A percentile compares a stretch with the other conserved stretches of the same genome.
These are phyloP conservation scores for Drosophila subobscura DNA, from an alignment of 1,140 invertebrate species.

Conservation along the genomic window DNA sequence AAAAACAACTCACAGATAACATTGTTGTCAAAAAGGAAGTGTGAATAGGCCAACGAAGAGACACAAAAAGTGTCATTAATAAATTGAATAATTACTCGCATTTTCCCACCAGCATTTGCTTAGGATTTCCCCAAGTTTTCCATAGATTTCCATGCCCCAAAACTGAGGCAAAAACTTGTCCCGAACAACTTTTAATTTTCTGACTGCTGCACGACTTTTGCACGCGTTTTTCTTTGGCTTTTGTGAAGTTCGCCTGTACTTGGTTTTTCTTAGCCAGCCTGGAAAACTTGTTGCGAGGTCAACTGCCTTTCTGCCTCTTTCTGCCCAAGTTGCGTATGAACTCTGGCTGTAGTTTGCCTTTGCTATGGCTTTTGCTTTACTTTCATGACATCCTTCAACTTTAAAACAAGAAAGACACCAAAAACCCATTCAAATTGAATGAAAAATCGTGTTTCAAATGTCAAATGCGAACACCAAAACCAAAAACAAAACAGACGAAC, in stretches of 20 bases:
- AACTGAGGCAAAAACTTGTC: constrained; percentile 52
- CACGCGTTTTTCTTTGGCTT: constrained; percentile 65
- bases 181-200: constrained; percentile 57
- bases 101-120: constrained; percentile 5
- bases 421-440: constrained; percentile 61
- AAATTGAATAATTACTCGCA: constrained; percentile 16
- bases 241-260: constrained; percentile 54
- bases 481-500: constrained; percentile 49
- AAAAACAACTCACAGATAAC: constrained; percentile 29
- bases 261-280: constrained; percentile 34
- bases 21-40: constrained; percentile 36
- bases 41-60: constrained; percentile 13
- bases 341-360: constrained; percentile 26
- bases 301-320: constrained; percentile 79
- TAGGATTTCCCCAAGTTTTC: constrained; percentile 16
- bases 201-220: constrained; percentile 66
- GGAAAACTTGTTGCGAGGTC: constrained; percentile 77
- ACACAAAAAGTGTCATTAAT: constrained; percentile 15
- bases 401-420: constrained; percentile 58
- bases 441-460: constrained; percentile 74
- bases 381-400: constrained; percentile 76
- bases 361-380: constrained; percentile 46
- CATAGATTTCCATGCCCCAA: constrained; percentile 12
- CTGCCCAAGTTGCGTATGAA: constrained; percentile 53
- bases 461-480: constrained; percentile 58